Conservation (phyloP, 2,113 vertebrate species). For the western clawed frog (Xenopus tropicalis) region UCB_Xtro_10.0 CM004446.2:31399501-31400000, state of each 20-base stretch:
- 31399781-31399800: slow-evolving; percentile 1
- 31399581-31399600: no score
- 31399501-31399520: no score
- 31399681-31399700: slow-evolving; percentile 75
- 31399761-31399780: slow-evolving; percentile 93
- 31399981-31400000: slow-evolving; percentile 83
- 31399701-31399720: slow-evolving; percentile 86
- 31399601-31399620: no score
- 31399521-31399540: no score
- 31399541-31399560: no score
- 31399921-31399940: slow-evolving; percentile 78
- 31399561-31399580: no score
- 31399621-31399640: slow-evolving; percentile 56
- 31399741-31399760: slow-evolving; percentile 88
- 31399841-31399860: neutral
- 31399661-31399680: slow-evolving; percentile 79
- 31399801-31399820: no score
- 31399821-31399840: no score
- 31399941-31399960: slow-evolving; percentile 84
- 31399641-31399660: slow-evolving; percentile 71
- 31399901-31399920: slow-evolving; percentile 84
- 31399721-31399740: slow-evolving; percentile 79
- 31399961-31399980: slow-evolving; percentile 90
- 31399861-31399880: neutral
- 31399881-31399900: slow-evolving; percentile 91